Evolutionary conservation across 2,113 vertebrate genomes (phyloP).

Genomic region (Equus quagga): DNA sequence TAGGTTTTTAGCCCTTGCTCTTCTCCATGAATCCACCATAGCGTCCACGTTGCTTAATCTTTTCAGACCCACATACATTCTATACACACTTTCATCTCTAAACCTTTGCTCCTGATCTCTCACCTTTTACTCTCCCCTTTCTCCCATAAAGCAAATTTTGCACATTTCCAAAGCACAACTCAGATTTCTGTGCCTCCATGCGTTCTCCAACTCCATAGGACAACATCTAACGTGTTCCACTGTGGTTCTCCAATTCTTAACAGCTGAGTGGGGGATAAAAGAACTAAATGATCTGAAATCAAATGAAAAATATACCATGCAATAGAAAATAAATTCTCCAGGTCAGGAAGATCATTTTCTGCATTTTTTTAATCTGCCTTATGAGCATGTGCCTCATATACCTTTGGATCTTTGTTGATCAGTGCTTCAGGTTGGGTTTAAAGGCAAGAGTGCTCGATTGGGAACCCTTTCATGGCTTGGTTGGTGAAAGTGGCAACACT

Average conservation of each 20-base stretch:
- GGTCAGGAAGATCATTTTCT: background rate
- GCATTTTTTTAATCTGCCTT: background rate
- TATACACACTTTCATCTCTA: background rate
- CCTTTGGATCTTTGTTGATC: background rate
- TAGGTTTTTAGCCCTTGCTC: background rate
- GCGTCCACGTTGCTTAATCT: background rate
- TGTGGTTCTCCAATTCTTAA: background rate
- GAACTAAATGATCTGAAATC: background rate
- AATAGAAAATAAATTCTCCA: background rate
- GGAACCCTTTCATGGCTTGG: background rate
- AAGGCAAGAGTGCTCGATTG: accelerated
- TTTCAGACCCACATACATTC: accelerated
- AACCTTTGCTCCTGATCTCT: background rate
- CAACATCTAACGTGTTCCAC: background rate
- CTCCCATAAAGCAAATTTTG: no score
- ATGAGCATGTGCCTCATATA: accelerated
- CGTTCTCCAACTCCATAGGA: background rate
- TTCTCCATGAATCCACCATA: no score
- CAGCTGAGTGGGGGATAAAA: background rate
- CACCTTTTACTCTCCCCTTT: background rate
- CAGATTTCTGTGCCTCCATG: accelerated
- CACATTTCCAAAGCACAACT: background rate
- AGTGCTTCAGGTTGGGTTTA: no score
- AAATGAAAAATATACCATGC: accelerated
- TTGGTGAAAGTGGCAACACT: background rate